Conservation (phyloP, 2,113 vertebrate genomes). For the Macrotus californicus region DNA sequence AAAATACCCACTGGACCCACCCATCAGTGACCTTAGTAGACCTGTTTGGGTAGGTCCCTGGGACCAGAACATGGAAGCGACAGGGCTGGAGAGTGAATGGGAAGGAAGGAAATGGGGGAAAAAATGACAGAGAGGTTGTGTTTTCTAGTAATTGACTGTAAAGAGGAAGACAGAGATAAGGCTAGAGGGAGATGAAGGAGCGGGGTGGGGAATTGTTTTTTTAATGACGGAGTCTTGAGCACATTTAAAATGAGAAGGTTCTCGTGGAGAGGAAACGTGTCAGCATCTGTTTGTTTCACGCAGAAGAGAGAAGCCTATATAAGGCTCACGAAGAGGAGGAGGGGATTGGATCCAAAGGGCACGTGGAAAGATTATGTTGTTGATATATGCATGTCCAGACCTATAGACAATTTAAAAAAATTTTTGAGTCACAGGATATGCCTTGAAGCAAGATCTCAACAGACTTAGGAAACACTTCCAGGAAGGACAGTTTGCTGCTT, state of each 20-base stretch:
- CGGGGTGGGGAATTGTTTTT: neutral
- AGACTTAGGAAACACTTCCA: neutral
- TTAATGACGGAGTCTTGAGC: neutral
- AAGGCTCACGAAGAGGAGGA: neutral
- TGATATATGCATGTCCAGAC: neutral
- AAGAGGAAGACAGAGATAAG: neutral
- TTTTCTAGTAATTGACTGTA: neutral
- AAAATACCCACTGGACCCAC: fast-evolving
- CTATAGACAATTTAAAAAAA: neutral
- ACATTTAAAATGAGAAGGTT: neutral
- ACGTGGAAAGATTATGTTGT: neutral
- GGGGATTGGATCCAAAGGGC: fast-evolving
- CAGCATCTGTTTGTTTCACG: fast-evolving
- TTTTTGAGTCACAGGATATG: neutral
- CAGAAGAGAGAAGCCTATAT: neutral
- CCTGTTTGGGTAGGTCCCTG: neutral
- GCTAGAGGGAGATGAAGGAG: neutral
- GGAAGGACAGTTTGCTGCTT: neutral
- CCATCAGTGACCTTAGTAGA: neutral
- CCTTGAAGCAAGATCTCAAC: neutral
- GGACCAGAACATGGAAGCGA: neutral
- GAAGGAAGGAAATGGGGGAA: neutral
- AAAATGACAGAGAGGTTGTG: neutral
- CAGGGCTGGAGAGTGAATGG: neutral
- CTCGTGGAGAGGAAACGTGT: neutral